phyloP scores from a whole-genome alignment of 2,113 vertebrate species.

The Lonchura striata region DNA sequence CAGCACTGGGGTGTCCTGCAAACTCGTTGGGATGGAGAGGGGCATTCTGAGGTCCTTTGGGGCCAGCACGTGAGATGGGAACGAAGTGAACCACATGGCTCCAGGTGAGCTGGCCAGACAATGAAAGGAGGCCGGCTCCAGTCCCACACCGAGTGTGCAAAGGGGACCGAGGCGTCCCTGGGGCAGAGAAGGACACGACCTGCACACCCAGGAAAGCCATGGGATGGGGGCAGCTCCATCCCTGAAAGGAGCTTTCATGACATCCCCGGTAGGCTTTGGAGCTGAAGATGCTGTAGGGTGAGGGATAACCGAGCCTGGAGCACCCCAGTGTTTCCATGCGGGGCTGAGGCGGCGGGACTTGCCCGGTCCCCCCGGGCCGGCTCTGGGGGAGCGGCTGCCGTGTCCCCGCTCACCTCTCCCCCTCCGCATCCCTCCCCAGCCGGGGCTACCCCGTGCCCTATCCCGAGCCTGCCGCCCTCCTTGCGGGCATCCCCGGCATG shows the following conservation, averaged over 20 bases:
- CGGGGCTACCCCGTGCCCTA: neutral
- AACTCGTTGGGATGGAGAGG: neutral
- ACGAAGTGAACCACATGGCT: neutral
- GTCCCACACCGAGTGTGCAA: rapidly evolving
- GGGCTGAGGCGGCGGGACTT: neutral
- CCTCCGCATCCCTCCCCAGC: neutral
- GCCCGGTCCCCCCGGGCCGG: neutral
- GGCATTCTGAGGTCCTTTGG: neutral
- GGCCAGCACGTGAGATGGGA: neutral
- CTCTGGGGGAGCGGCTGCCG: rapidly evolving
- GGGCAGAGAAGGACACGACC: neutral
- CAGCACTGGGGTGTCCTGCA: neutral
- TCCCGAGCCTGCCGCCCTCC: too few species aligned
- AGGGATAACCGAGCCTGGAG: neutral
- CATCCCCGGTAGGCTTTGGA: neutral
- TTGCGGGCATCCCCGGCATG: neutral
- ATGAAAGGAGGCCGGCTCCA: neutral
- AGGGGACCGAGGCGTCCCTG: neutral
- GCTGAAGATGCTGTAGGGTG: neutral
- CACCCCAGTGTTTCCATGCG: neutral
- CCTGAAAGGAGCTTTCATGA: neutral
- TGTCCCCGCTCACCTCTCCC: neutral
- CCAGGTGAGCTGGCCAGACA: neutral
- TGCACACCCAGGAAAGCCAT: rapidly evolving
- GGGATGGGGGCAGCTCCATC: neutral